Conservation (phyloP, 2,888 invertebrate genomes). For the Xestia c-nigrum region DNA sequence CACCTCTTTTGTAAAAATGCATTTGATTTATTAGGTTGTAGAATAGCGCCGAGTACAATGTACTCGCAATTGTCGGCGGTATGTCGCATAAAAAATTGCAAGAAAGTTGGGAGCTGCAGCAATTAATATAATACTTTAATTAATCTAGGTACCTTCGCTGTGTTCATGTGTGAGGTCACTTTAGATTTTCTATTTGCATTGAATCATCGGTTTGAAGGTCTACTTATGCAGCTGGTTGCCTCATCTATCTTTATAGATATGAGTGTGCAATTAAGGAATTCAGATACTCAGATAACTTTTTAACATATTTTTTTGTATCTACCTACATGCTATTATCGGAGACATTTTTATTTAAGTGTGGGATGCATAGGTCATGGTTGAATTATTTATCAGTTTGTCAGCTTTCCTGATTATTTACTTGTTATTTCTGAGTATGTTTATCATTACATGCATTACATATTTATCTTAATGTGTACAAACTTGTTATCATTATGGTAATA, state of each 20-base stretch:
- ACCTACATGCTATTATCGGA: conserved; percentile 52
- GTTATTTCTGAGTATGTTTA: conserved; percentile 42
- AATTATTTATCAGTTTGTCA: conserved; percentile 62
- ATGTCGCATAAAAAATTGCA: conserved; percentile 38
- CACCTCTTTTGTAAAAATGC: conserved; percentile 84
- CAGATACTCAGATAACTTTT: conserved; percentile 24
- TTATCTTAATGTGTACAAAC: conserved; percentile 40
- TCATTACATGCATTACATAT: conserved; percentile 11
- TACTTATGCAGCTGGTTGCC: conserved; percentile 65
- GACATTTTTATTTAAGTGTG: conserved; percentile 55
- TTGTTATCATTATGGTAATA: conserved; percentile 21
- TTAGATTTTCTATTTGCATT: conserved; percentile 76
- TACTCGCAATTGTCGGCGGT: conserved; percentile 23
- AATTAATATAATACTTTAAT: conserved; percentile 44
- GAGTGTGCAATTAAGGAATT: conserved; percentile 38
- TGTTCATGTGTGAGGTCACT: conserved; percentile 69
- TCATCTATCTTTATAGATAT: conserved; percentile 62
- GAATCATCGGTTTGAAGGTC: conserved; percentile 78
- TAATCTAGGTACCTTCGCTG: conserved; percentile 63
- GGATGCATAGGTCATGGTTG: conserved; percentile 68
- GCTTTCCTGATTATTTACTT: conserved; percentile 54
- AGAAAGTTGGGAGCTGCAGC: conserved; percentile 37
- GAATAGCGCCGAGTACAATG: conserved; percentile 44
- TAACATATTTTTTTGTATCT: conserved; percentile 47
- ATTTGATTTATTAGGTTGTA: conserved; percentile 76